Percentiles rank a stretch among this genome's conserved stretches.
These are phyloP conservation scores for Camelus dromedarius DNA, from an alignment of 2,113 vertebrate species.

Conservation along the genomic window DNA sequence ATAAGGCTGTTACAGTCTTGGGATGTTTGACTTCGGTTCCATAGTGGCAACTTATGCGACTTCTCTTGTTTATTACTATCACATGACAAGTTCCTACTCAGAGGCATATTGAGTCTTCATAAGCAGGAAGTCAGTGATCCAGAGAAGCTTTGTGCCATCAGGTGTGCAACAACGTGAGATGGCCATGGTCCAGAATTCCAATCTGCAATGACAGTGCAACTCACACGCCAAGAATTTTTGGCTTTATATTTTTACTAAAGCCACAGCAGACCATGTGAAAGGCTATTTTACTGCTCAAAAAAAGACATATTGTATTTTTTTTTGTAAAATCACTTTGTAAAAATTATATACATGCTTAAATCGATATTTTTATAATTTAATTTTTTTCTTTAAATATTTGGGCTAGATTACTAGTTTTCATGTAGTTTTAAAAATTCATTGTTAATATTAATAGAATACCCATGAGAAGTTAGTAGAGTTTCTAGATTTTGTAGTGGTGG, in stretches of 20 bases:
- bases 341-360: not conserved
- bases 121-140: constrained; percentile 3
- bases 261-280: not conserved
- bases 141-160: not conserved
- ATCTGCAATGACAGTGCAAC: not conserved
- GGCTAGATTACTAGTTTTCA: not conserved
- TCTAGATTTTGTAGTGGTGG: not conserved
- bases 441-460: not conserved
- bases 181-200: not conserved
- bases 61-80: not conserved
- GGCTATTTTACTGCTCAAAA: not conserved
- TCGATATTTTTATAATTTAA: not conserved
- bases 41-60: not conserved
- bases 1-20: not conserved
- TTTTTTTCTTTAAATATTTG: constrained; percentile 5
- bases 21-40: not conserved
- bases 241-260: not conserved
- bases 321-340: constrained; percentile 2
- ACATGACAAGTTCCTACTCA: not conserved
- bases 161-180: not conserved
- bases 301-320: not conserved
- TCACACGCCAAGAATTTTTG: not conserved
- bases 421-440: not conserved
- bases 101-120: not conserved
- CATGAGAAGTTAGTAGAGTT: not conserved